Base-by-base conservation (phyloP, 2,888 invertebrate species). In the Drosophila siamana region DNA sequence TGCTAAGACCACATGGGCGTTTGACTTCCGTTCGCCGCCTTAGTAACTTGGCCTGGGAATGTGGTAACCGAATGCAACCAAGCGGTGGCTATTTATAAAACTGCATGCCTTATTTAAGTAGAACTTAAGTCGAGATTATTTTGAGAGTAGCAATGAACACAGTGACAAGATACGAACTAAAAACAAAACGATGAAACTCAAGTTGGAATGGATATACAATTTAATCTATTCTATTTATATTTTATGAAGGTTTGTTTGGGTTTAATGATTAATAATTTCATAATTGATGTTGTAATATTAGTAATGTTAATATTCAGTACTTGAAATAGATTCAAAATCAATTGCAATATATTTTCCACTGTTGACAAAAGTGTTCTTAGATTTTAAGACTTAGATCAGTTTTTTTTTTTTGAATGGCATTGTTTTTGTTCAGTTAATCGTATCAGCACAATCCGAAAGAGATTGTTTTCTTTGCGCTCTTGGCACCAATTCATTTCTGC, bases 21-120 rank as follows among this genome's bases (percentile, higher is more conserved):
- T 30, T 33, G 30, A 86, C 84, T 86, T 86, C 84, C 80, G 80
- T 65, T 82, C 72, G 69, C 33, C 43, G 56, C 36, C 57, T 40
- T 50, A 19, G 44, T 3, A 47, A 16, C 22, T 22, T 26, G 46
- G 50, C 36, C 50, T 40, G 51, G 38, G 38, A 24, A 40, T 40
- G 38, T 4, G 24, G 33, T n/a, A 33, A n/a, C 5, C 33, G 19
- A 13, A 51, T 24, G 13, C n/a, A 51, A 9, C 22, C 24, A 38
- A 9, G 41, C 19, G 30, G 43, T 19, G 16, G 43, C 13, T 55
- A 44, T 33, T 55, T 33, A 15, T 28, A 22, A 11, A 8, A 28
- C 28, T n/a, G 9, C 41, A 22, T 22, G 2, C 13, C n/a, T 36
- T 6, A 6, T 36, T 15, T 44, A 6, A 30, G 9, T 15, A 44